phyloP scores from a whole-genome alignment of 2,113 vertebrate genomes.

The Trematocara stigmaticum region DNA sequence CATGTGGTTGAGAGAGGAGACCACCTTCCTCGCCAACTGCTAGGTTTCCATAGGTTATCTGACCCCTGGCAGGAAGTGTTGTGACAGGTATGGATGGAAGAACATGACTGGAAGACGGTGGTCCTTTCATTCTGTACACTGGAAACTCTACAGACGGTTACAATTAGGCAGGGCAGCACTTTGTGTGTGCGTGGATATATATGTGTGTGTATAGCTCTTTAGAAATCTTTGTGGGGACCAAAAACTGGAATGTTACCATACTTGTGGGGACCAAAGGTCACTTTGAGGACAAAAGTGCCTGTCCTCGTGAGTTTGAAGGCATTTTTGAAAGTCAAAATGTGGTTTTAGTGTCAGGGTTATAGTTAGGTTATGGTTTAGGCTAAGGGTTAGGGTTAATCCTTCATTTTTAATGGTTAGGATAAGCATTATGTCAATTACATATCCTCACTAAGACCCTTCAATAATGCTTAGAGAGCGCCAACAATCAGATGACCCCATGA shows the following conservation, averaged over 20 bases:
- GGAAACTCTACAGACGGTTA: neutral
- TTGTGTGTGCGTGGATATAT: neutral
- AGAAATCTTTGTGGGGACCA: neutral
- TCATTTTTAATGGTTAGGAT: neutral
- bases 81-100: neutral
- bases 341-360: neutral
- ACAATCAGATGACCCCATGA: neutral
- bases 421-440: neutral
- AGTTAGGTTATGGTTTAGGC: neutral
- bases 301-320: neutral
- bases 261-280: neutral
- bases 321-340: neutral
- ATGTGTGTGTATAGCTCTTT: neutral
- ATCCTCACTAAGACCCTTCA: neutral
- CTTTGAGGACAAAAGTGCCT: neutral
- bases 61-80: conserved; percentile 29
- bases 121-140: neutral
- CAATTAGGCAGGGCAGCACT: neutral
- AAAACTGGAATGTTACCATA: neutral
- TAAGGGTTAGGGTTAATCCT: neutral
- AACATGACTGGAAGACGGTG: neutral
- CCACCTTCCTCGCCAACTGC: neutral
- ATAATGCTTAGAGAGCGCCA: neutral
- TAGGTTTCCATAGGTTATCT: neutral
- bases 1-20: neutral